phyloP scores from a whole-genome alignment of 2,797 vertebrate genomes.

The Pogoniulus pusillus region DNA sequence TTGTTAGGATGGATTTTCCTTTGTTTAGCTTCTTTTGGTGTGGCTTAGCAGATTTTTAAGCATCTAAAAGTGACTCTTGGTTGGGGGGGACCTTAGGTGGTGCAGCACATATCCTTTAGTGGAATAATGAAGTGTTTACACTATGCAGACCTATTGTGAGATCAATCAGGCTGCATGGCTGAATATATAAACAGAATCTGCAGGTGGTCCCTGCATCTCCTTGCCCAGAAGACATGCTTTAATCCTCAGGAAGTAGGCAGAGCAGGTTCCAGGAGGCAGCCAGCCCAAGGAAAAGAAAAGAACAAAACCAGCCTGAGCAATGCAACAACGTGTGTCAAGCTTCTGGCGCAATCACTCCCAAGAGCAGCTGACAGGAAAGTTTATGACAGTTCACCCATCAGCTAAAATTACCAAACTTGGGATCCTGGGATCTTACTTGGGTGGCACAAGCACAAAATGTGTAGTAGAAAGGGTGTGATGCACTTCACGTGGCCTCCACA shows the following conservation, averaged over 20 bases:
- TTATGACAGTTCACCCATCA: slow-evolving; percentile 78
- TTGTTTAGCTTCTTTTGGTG: slow-evolving; percentile 40
- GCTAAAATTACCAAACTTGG: slow-evolving; percentile 62
- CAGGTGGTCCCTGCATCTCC: slow-evolving; percentile 82
- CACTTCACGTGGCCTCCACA: neutral
- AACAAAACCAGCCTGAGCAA: slow-evolving; percentile 65
- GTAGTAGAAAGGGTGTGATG: neutral
- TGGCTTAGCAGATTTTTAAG: slow-evolving; percentile 47
- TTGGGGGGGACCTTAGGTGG: slow-evolving; percentile 58
- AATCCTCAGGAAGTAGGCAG: slow-evolving; percentile 72
- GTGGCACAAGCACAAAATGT: neutral
- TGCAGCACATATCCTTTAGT: slow-evolving; percentile 58
- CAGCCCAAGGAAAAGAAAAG: slow-evolving; percentile 60
- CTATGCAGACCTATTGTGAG: slow-evolving; percentile 72
- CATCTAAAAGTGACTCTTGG: slow-evolving; percentile 45
- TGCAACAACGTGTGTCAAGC: slow-evolving; percentile 55
- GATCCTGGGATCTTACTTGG: slow-evolving; percentile 44
- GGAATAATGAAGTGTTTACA: slow-evolving; percentile 76
- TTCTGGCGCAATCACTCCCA: slow-evolving; percentile 52
- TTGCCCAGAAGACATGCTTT: slow-evolving; percentile 72
- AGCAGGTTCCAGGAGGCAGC: slow-evolving; percentile 39
- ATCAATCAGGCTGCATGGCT: slow-evolving; percentile 60
- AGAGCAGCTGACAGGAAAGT: slow-evolving; percentile 73
- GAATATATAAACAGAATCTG: slow-evolving; percentile 85
- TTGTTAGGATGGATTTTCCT: slow-evolving; percentile 7